phyloP scores from a whole-genome alignment of 2,797 vertebrate species.

The Macrochelys suwanniensis region DNA sequence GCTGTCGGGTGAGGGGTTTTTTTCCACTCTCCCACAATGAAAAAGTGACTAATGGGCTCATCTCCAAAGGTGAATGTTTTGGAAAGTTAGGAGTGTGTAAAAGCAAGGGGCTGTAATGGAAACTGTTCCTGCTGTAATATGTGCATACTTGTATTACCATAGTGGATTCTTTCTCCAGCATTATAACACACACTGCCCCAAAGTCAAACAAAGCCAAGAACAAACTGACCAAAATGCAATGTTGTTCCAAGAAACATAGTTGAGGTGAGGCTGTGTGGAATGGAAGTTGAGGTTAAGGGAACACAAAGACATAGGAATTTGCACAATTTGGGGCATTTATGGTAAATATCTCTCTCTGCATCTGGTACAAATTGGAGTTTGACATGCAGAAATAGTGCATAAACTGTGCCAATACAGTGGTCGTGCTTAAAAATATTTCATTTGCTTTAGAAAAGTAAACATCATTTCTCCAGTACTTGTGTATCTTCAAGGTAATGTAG shows the following conservation, averaged over 20 bases:
- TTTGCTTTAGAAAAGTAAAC: constrained; percentile 72
- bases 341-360: constrained; percentile 56
- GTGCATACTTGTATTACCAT: constrained; percentile 44
- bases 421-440: constrained; percentile 55
- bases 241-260: constrained; percentile 65
- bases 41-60: background rate
- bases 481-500: constrained; percentile 16
- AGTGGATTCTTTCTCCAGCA: constrained; percentile 43
- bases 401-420: constrained; percentile 55
- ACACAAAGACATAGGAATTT: constrained; percentile 71
- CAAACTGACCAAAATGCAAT: constrained; percentile 57
- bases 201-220: constrained; percentile 61
- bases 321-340: constrained; percentile 38
- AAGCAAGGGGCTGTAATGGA: constrained; percentile 43
- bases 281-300: constrained; percentile 64
- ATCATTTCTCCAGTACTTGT: constrained; percentile 67
- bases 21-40: background rate
- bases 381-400: constrained; percentile 48
- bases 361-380: constrained; percentile 62
- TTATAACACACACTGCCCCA: constrained; percentile 28
- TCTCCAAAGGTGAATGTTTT: constrained; percentile 62
- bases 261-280: constrained; percentile 71
- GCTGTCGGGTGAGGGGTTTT: background rate
- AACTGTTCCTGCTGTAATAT: constrained; percentile 53
- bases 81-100: constrained; percentile 69